These are phyloP conservation scores for Apostichopus parvimensis DNA, from an alignment of 35 echinoderm and acorn worm genomes.

Conservation along the genomic window DNA sequence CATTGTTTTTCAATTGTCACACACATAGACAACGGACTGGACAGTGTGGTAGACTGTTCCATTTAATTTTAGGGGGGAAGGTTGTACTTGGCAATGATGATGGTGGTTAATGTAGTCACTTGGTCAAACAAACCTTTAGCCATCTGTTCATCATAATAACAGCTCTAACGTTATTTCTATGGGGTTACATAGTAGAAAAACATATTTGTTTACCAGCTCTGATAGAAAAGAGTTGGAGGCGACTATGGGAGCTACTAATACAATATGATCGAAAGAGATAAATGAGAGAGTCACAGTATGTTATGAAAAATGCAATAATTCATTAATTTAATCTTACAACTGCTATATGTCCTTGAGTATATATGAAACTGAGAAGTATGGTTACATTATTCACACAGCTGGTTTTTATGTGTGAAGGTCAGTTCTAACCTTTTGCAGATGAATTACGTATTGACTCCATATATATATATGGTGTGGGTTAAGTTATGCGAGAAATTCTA, in stretches of 20 bases:
- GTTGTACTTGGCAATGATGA: constrained; percentile 14
- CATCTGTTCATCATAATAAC: constrained; percentile 23
- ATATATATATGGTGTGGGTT: no score
- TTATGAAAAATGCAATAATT: neutral
- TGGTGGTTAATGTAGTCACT: constrained; percentile 38
- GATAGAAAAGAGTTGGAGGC: neutral
- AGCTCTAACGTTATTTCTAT: neutral
- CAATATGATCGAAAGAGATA: neutral
- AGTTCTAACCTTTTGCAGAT: neutral
- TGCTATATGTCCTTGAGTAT: neutral
- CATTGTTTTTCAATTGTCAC: constrained; percentile 44
- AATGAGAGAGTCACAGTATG: neutral
- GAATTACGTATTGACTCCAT: no score
- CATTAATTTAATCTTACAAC: constrained; percentile 15
- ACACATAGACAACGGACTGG: constrained; percentile 12
- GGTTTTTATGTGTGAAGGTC: constrained; percentile 6
- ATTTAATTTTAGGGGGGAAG: constrained; percentile 7
- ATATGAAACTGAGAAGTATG: neutral
- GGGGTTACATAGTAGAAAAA: constrained; percentile 15
- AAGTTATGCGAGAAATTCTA: no score
- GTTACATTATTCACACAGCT: neutral
- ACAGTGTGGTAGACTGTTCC: constrained; percentile 30
- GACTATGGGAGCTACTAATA: neutral
- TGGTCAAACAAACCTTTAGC: constrained; percentile 61
- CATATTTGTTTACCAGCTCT: neutral